Conservation (phyloP, 1,140 invertebrate species). For the Phymorhynchus buccinoides region DNA sequence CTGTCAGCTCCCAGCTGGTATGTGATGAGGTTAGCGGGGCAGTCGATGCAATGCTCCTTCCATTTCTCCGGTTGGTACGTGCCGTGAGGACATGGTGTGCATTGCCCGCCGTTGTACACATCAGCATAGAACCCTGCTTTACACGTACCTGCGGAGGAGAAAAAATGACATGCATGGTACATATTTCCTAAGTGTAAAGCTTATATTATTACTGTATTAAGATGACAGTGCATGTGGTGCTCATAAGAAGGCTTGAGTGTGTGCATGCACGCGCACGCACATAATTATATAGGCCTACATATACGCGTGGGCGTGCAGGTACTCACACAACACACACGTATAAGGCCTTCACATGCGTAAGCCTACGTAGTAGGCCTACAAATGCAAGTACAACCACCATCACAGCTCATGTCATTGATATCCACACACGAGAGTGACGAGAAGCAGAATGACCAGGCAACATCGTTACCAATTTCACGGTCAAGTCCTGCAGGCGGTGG, state of each 20-base stretch:
- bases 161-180: not conserved
- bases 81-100: not conserved
- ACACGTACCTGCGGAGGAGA: slow-evolving; percentile 9
- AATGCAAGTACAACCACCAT: no score
- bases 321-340: not conserved
- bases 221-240: no score
- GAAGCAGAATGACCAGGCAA: no score
- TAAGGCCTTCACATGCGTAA: no score
- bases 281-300: not conserved
- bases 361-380: no score
- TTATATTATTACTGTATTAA: no score
- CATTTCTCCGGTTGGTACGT: slow-evolving; percentile 3
- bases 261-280: not conserved
- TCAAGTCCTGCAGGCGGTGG: no score
- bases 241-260: no score
- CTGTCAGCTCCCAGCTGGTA: not conserved
- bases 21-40: not conserved
- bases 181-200: no score
- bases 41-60: not conserved
- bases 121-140: slow-evolving; percentile 6
- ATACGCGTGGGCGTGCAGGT: not conserved
- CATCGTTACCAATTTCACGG: no score
- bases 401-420: no score
- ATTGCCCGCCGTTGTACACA: not conserved
- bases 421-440: no score